Percentiles rank a stretch among this genome's conserved stretches.
Conservation (phyloP, 2,888 invertebrate genomes). For the Cosmorhoe ocellata region DNA sequence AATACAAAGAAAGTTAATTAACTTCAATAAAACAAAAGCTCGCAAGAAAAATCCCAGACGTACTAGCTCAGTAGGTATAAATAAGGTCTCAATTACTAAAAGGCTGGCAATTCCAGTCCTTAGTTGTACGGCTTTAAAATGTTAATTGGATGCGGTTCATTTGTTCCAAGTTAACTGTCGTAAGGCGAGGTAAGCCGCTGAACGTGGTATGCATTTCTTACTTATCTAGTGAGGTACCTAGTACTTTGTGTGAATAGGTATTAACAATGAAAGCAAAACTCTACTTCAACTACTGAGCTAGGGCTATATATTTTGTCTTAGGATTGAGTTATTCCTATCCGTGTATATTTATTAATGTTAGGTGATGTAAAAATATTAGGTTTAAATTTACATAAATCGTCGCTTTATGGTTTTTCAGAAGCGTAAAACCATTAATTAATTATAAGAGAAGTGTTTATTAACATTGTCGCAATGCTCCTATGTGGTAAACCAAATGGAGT, state of each 20-base stretch:
- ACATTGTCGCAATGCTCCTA: not conserved
- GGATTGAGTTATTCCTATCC: too few relatives aligned
- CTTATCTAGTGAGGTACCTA: too few relatives aligned
- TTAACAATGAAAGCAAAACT: not conserved
- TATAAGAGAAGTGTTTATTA: not conserved
- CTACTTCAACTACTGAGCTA: not conserved
- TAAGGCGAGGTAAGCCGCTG: conserved; percentile 6
- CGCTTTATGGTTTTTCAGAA: too few relatives aligned
- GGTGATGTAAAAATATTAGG: too few relatives aligned
- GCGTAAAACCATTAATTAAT: too few relatives aligned
- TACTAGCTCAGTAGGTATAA: not conserved
- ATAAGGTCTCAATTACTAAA: not conserved
- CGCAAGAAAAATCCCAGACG: too few relatives aligned
- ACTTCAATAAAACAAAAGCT: too few relatives aligned
- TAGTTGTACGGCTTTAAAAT: conserved; percentile 16
- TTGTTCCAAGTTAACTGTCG: conserved; percentile 11
- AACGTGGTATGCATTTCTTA: conserved; percentile 9
- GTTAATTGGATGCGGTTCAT: conserved; percentile 19
- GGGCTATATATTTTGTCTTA: too few relatives aligned
- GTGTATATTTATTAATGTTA: too few relatives aligned
- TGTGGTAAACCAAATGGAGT: not conserved
- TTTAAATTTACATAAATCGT: too few relatives aligned
- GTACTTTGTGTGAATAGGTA: too few relatives aligned
- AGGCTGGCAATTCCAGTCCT: not conserved
- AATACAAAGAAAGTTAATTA: too few relatives aligned